Conservation (phyloP, 2,888 invertebrate genomes). For the Papilio gigon region DNA sequence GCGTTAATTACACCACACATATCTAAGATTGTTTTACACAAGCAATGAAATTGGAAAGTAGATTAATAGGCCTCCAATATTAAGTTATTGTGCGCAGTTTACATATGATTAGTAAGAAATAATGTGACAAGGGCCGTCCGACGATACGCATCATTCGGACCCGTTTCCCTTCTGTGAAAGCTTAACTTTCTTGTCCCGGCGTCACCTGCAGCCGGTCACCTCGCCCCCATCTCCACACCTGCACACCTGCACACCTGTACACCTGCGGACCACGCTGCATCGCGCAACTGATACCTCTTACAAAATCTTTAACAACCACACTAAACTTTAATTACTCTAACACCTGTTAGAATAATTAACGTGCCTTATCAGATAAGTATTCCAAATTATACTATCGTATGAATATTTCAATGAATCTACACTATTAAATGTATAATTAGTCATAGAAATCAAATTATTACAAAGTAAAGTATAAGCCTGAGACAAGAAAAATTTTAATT, state of each 20-base stretch:
- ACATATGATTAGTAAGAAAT: constrained; percentile 40
- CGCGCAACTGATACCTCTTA: constrained; percentile 14
- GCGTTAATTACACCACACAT: background rate
- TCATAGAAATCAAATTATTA: background rate
- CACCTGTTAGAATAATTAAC: constrained; percentile 25
- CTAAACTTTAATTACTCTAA: constrained; percentile 18
- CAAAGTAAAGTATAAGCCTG: background rate
- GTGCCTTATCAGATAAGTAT: constrained; percentile 43
- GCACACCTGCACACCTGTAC: too few species aligned
- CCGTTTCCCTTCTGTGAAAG: constrained; percentile 41
- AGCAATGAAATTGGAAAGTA: constrained; percentile 37
- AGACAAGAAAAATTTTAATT: background rate
- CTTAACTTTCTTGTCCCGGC: constrained; percentile 34
- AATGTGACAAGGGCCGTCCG: constrained; percentile 37
- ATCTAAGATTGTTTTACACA: constrained; percentile 27
- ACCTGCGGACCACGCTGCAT: constrained; percentile 23
- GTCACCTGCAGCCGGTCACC: constrained; percentile 37
- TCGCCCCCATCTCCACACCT: too few species aligned
- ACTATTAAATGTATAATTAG: background rate
- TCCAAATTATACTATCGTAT: constrained; percentile 1
- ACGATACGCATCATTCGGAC: constrained; percentile 36
- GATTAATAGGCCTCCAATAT: constrained; percentile 35
- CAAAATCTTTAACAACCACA: constrained; percentile 30
- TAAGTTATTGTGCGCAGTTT: constrained; percentile 38
- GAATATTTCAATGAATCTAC: background rate